phyloP scores from a whole-genome alignment of 1,140 invertebrate genomes.

The Aradophagus sp. region DNA sequence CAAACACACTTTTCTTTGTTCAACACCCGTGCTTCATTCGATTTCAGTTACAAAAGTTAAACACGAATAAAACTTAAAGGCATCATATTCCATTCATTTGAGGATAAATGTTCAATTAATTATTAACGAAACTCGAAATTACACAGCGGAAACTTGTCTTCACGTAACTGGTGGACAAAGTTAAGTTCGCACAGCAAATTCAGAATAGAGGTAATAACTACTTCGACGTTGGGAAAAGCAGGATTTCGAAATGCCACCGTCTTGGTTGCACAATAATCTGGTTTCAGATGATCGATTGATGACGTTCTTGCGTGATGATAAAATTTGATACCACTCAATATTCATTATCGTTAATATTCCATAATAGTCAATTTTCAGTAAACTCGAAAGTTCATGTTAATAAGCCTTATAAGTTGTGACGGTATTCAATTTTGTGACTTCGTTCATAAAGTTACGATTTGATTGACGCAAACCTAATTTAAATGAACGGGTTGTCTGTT shows the following conservation, averaged over 20 bases:
- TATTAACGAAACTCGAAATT: constrained; percentile 33
- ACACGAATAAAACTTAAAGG: no score
- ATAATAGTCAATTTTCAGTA: constrained; percentile 5
- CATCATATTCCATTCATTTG: constrained; percentile 21
- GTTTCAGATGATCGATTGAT: constrained; percentile 20
- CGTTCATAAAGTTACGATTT: constrained; percentile 7
- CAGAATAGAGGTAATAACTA: constrained; percentile 7
- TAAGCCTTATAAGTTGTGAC: constrained; percentile 3
- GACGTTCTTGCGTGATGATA: constrained; percentile 4
- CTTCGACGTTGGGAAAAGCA: no score
- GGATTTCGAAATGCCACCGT: no score
- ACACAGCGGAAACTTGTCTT: constrained; percentile 21
- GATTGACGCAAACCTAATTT: constrained; percentile 1
- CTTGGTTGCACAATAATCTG: constrained; percentile 6
- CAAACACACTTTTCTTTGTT: no score
- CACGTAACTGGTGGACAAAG: constrained; percentile 39
- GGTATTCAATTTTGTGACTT: constrained; percentile 18
- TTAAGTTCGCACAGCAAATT: constrained; percentile 31
- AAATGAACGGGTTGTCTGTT: not conserved
- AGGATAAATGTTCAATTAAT: constrained; percentile 25
- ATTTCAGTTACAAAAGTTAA: no score
- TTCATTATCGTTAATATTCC: constrained; percentile 24
- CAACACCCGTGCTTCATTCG: no score
- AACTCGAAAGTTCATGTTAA: constrained; percentile 21
- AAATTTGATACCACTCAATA: constrained; percentile 21